A percentile compares a stretch with the other conserved stretches of the same genome.
phyloP scores from a whole-genome alignment of 2,797 vertebrate species.

The Rhinogobio ventralis region DNA sequence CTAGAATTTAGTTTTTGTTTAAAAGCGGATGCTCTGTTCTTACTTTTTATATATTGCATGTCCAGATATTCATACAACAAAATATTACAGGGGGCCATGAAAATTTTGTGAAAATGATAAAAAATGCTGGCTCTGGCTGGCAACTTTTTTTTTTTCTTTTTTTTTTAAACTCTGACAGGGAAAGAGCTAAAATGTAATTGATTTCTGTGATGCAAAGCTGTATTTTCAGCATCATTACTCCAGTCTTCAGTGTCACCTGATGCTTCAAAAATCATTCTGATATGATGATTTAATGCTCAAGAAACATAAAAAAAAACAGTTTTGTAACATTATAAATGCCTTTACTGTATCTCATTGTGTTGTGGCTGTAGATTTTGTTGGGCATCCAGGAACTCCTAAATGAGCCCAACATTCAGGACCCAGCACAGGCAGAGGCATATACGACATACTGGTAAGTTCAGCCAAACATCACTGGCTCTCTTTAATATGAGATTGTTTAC shows the following conservation, averaged over 20 bases:
- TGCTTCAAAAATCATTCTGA: neutral
- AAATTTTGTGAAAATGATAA: no score
- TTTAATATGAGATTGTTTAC: neutral
- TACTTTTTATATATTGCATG: no score
- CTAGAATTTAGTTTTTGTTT: no score
- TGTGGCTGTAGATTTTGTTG: constrained; percentile 76
- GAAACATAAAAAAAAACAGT: no score
- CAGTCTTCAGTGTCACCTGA: neutral
- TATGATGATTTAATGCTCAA: neutral
- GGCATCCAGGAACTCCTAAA: constrained; percentile 84
- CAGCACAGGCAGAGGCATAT: constrained; percentile 83
- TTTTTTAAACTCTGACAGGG: no score
- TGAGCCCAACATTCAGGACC: constrained; percentile 84
- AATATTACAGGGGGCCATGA: no score
- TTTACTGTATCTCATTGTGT: constrained; percentile 10
- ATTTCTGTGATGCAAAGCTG: neutral
- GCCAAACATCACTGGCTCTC: neutral
- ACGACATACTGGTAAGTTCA: constrained; percentile 81
- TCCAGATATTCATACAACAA: no score
- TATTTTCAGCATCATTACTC: no score
- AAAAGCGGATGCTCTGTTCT: no score
- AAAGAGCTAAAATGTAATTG: neutral
- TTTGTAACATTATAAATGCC: neutral
- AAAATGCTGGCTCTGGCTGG: no score
- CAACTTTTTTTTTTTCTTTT: no score